Evolutionary conservation across 1,140 invertebrate species (phyloP), one percentile per base, ranked within the genome.

Genomic region (Sipha flava): DNA sequence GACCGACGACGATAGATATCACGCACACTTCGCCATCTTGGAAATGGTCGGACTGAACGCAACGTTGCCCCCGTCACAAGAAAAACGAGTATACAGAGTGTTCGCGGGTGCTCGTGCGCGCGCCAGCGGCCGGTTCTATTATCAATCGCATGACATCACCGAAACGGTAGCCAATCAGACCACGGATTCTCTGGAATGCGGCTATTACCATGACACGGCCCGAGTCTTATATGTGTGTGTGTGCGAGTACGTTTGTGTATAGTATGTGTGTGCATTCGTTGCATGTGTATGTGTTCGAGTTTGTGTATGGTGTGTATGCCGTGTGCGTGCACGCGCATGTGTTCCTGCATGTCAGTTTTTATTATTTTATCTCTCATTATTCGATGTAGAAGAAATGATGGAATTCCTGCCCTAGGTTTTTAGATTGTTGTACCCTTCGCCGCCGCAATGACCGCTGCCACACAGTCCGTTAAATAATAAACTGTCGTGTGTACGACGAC

Each of bases 11-110:
- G 52, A 57, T 57, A 29, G 73, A 77, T 77, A 52, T 77, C 73
- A 77, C 73, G 73, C 73, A 52, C 73, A 16, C 73, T 77, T 77
- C 73, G 73, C 73, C 73, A 77, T 77, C 73, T 77, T 77, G 73
- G 73, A 77, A 77, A 77, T 77, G 73, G 73, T 77, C 73, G 29
- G 34, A 43, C 73, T 9, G 73, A 77, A 77, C 73, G 73, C 37
- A 29, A 40, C 73, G 73, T 77, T 77, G 73, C 73, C 73, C 73
- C 73, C 73, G 52, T 43, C 73, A 40, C 62, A 54, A 75, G 72
- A 52, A 75, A 75, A 75, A 75, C 72, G n/a, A 7, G n/a, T 52
- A 52, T 75, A 75, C 49, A 49, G 45, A 75, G 72, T 16, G 68
- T 16, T 72, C 43, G 68, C 68, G 9, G 21, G 9, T 12, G 18